These are phyloP conservation scores for Heloderma charlesbogerti DNA, from an alignment of 2,113 vertebrate species.

Conservation along the genomic window DNA sequence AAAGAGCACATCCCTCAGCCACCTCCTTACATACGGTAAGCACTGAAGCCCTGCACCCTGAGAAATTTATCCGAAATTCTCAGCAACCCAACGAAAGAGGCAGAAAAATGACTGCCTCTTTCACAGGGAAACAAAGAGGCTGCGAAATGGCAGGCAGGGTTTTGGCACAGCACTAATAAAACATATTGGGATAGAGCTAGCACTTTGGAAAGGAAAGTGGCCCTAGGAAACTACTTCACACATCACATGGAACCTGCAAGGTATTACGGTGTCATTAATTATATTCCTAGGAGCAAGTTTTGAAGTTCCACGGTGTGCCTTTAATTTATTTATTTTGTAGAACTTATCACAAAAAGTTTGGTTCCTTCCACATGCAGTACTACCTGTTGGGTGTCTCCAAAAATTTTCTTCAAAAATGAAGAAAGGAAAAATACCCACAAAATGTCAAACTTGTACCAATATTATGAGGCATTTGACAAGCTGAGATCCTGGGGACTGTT, in stretches of 20 bases:
- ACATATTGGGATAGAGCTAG: neutral
- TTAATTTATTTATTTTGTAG: neutral
- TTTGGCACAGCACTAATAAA: too few relatives aligned
- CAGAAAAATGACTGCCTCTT: too few relatives aligned
- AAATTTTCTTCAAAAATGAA: neutral
- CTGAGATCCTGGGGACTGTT: neutral
- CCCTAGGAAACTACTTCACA: slow-evolving; percentile 1
- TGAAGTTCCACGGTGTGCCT: neutral
- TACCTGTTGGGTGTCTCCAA: neutral
- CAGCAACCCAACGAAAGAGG: too few relatives aligned
- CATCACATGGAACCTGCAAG: neutral
- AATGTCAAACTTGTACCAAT: neutral
- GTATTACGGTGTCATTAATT: slow-evolving; percentile 31
- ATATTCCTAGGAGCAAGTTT: neutral
- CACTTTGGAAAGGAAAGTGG: neutral
- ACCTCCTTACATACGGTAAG: too few relatives aligned
- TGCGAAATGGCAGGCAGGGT: too few relatives aligned
- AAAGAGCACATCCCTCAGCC: too few relatives aligned
- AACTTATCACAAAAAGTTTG: neutral
- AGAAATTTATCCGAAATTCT: too few relatives aligned
- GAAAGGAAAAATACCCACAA: neutral
- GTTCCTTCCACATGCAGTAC: neutral
- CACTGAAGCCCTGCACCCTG: too few relatives aligned
- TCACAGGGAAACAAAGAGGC: too few relatives aligned
- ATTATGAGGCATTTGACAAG: slow-evolving; percentile 6